phyloP scores from a whole-genome alignment of 2,113 vertebrate species.

The Eudyptes chrysolophus region DNA sequence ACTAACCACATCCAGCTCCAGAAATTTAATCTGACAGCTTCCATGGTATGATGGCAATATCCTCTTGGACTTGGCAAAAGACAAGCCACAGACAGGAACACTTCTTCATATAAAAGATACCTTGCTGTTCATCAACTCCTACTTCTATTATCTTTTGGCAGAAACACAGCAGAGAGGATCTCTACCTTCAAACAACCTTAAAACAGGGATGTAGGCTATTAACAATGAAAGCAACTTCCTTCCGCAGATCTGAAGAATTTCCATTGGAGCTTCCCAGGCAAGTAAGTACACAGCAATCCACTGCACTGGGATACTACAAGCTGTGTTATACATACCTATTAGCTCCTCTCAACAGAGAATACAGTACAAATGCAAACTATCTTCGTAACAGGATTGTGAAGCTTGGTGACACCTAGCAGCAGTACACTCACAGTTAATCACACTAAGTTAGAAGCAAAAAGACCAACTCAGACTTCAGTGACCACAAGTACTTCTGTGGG shows the following conservation, averaged over 20 bases:
- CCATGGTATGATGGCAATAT: not conserved
- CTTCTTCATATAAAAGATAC: not conserved
- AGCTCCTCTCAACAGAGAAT: not conserved
- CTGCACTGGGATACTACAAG: not conserved
- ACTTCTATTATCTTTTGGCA: not conserved
- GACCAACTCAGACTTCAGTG: not conserved
- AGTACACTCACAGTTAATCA: not conserved
- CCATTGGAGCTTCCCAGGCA: not conserved
- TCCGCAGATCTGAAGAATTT: not conserved
- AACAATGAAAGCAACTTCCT: not conserved
- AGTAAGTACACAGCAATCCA: not conserved
- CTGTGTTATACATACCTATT: accelerated
- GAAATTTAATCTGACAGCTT: not conserved
- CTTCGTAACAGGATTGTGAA: accelerated
- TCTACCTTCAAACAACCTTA: not conserved
- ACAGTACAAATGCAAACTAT: not conserved
- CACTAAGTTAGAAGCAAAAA: not conserved
- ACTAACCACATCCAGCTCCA: not conserved
- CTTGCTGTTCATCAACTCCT: not conserved
- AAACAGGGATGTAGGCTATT: not conserved
- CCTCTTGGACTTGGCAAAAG: not conserved
- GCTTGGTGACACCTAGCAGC: not conserved
- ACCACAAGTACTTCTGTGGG: too few relatives aligned
- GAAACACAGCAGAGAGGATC: not conserved
- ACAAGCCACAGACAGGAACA: not conserved